Percentiles rank a stretch among this genome's conserved stretches.
Evolutionary conservation across 2,113 vertebrate genomes (phyloP).

Genomic region (Tetrao urogallus): DNA sequence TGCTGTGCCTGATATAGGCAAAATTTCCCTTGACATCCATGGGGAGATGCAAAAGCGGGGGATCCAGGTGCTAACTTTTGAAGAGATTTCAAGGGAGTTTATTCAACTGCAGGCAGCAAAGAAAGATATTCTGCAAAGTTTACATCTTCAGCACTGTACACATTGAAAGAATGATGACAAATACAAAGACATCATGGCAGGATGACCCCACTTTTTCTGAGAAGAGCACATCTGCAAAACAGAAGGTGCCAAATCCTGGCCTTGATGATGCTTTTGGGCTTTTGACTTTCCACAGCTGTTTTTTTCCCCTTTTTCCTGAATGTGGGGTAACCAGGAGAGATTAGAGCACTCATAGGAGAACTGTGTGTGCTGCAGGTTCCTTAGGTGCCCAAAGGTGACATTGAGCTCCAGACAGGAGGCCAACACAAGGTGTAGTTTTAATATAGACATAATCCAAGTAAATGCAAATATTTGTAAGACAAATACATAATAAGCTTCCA

Average conservation of each 20-base stretch:
- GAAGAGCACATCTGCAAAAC: neutral
- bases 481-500: neutral
- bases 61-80: neutral
- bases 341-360: fast-evolving
- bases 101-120: neutral
- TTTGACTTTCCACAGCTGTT: neutral
- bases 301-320: neutral
- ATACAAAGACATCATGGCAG: fast-evolving
- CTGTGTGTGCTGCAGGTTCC: neutral
- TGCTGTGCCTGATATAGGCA: neutral
- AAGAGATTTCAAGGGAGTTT: neutral
- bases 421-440: neutral
- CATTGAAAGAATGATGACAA: fast-evolving
- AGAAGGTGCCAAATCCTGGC: neutral
- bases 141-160: fast-evolving
- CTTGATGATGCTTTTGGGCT: fast-evolving
- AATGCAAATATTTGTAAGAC: neutral
- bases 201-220: neutral
- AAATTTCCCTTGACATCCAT: neutral
- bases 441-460: neutral
- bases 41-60: neutral
- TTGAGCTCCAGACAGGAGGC: neutral
- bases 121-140: neutral
- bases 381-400: neutral
- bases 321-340: neutral